Base-by-base conservation (phyloP, 35 echinoderm and acorn worm genomes). In the Anneissia japonica region DNA sequence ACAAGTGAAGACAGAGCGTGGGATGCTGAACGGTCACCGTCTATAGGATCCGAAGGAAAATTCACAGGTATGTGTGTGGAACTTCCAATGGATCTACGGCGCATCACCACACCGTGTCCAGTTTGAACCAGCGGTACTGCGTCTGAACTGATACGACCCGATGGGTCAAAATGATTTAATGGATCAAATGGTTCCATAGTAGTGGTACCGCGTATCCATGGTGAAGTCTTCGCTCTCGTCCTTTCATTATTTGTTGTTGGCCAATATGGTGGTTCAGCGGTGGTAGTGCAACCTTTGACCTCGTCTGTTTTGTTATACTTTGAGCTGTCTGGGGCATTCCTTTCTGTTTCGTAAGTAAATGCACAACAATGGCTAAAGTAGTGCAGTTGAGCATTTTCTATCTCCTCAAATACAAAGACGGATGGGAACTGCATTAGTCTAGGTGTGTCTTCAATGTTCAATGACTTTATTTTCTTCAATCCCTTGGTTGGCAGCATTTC, bases 341-440 rank as follows among this genome's bases (percentile, higher is more conserved):
- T 64, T 32, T 81, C 16, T 38, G 79, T 81, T 81, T 37, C 35
- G 75, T 91, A 99, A 35, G 46, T 75, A 81, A 99, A 94, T 0
- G 96, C 96, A 45, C 92, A 99, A 82, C 96, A 99, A 76, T 99
- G 96, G 77, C 91, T 94, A 46, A 94, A 94, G 76, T 94, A 99
- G 55, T 82, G 82, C 9, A 94, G 79, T 35, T 43, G 82, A 21
- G 92, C 92, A 6, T 73, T 74, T 83, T 86, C 45, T 13, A 99
- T 89, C 7, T 84, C 83, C 82, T 94, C 79, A 74, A 99, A 99
- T 19, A 81, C 75, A 31, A 94, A 94, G n/a, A 94, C 81, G 0
- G 96, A 84, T 73, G 96, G 96, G 45, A 99, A 99, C 39, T 91
- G 80, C 29, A 83, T 89, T 3, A 99, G 76, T 0, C 76, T 87